Base-by-base conservation (phyloP, 1,140 invertebrate genomes). In the Zophobas morio region DNA sequence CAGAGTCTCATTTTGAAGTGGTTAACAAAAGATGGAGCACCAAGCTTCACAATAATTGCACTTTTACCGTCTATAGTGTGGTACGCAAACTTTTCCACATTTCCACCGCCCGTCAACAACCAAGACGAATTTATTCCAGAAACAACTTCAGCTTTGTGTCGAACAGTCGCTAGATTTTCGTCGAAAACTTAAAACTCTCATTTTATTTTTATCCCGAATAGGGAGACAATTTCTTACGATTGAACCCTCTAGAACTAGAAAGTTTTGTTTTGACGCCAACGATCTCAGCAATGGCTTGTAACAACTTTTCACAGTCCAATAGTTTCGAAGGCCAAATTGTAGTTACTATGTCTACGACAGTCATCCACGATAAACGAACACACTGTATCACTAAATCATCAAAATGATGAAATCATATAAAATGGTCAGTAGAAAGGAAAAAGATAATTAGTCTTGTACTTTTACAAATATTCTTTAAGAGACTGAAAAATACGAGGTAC, bases 381-480 rank as follows among this genome's bases (percentile, higher is more conserved):
- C 54, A 57, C 8, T 57, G 20, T 57, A 57, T 3, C 20, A 57
- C 54, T 20, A 57, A 3, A 57, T 36, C 35, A 35, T 57, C 54
- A 35, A 33, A 3, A 35, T 57, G 32, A 33, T 57, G 20, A 20
- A 20, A 20, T 20, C 20, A 20, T 20, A 20, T 20, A 20, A 20
- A 20, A 20, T 20, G 20, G 20, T 20, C 20, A 20, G 20, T 20
- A 20, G 20, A 20, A 20, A 20, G 20, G 20, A 20, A 20, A 20
- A 20, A 20, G 20, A 20, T 20, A 20, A 20, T 20, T 20, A 20
- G 20, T 20, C 20, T 20, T 20, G 20, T 20, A 20, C 20, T 20
- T 20, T 20, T 20, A 20, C 20, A 20, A 20, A 20, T 20, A 20
- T 20, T 20, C 20, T 20, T 20, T 20, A 20, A 20, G 20, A 20